Base-by-base conservation (phyloP, 2,113 vertebrate species). In the Corapipo altera region DNA sequence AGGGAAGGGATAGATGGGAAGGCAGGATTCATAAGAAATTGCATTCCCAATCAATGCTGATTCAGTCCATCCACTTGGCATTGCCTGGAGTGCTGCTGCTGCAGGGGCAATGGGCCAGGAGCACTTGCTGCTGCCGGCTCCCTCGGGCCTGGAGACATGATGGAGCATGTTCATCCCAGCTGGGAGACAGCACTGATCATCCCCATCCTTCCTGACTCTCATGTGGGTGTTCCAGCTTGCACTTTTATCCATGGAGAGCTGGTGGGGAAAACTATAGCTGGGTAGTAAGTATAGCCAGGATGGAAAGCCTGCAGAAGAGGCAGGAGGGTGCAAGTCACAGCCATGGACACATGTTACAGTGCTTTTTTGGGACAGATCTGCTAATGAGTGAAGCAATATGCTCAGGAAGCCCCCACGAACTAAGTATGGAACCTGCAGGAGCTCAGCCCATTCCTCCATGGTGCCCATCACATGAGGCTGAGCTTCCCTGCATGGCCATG, bases 341-440 rank as follows among this genome's bases (percentile, higher is more conserved):
- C 41, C 44, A 37, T 0, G 1, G 55, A 21, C 75, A 62, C 20
- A 26, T 0, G 0, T 52, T 41, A 52, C 24, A 57, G 41, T 11
- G 14, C 2, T 43, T 87, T 52, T 61, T 73, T 21, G 46, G 21
- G 33, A 46, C 23, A 43, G 15, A 5, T 69, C 72, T 86, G 46
- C 48, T 37, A 10, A 7, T 5, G 11, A 79, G 39, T 11, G 23
- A 44, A 93, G 37, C 8, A 65, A 33, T 66, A 61, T 62, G n/a
- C 35, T 51, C 3, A 4, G 55, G 44, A 88, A 88, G 61, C 11
- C 52, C 30, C 12, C 10, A 5, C 22, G 77, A 66, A 37, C 62
- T 46, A 75, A 44, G 33, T n/a, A 9, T 1, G 6, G 35, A 55
- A 80, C 48, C 51, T 72, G 64, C 55, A 80, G 33, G 8, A 59